phyloP scores from a whole-genome alignment of 2,797 vertebrate genomes.

The Hyperoplus immaculatus region DNA sequence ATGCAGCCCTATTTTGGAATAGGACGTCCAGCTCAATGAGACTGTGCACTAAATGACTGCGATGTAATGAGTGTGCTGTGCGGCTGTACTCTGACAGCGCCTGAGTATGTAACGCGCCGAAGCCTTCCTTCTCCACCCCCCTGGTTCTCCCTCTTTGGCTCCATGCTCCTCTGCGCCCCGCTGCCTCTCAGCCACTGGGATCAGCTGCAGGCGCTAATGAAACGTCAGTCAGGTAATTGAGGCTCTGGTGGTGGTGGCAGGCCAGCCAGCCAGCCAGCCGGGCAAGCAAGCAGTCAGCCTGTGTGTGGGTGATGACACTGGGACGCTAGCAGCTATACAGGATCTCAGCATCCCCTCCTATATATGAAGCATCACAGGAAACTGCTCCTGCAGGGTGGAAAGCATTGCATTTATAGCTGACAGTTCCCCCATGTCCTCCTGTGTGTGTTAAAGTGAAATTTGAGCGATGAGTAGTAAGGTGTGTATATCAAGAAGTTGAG shows the following conservation, averaged over 20 bases:
- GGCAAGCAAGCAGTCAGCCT: conserved; percentile 53
- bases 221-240: conserved; percentile 89
- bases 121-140: conserved; percentile 54
- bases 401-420: conserved; percentile 73
- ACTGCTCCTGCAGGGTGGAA: conserved; percentile 66
- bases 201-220: conserved; percentile 89
- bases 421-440: conserved; percentile 51
- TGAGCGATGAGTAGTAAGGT: conserved; percentile 31
- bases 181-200: conserved; percentile 83
- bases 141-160: conserved; percentile 46
- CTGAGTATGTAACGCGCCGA: conserved; percentile 77
- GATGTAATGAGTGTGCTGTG: conserved; percentile 79
- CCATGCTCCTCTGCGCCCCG: conserved; percentile 79
- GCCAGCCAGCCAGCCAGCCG: conserved; percentile 80
- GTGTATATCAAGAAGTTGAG: conserved; percentile 45
- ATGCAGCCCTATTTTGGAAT: conserved; percentile 71
- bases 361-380: conserved; percentile 64
- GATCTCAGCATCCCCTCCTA: conserved; percentile 63
- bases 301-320: conserved; percentile 78
- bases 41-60: conserved; percentile 81
- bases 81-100: conserved; percentile 80
- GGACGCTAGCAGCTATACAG: conserved; percentile 65
- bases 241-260: conserved; percentile 80
- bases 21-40: conserved; percentile 73
- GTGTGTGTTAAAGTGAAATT: conserved; percentile 57